These are phyloP conservation scores for Jordanella pulchra DNA, from an alignment of 2,797 vertebrate genomes.

Conservation along the genomic window DNA sequence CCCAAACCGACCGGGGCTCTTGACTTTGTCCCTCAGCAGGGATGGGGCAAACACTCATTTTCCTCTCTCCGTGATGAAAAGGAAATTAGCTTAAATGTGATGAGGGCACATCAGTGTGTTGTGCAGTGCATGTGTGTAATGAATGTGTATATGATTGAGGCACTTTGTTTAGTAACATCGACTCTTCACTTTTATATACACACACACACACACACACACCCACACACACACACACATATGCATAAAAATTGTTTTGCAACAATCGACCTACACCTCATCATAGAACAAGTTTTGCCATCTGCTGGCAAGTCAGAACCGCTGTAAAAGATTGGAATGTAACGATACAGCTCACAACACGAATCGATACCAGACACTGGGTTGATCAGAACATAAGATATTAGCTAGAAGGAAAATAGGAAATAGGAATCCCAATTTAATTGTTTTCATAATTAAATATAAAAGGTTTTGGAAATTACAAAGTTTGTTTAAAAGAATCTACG, in stretches of 20 bases:
- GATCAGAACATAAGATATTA: too few species aligned
- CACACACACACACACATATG: conserved; percentile 49
- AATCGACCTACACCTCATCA: conserved; percentile 45
- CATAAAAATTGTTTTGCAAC: conserved; percentile 51
- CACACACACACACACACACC: conserved; percentile 54
- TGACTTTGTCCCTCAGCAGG: conserved; percentile 84
- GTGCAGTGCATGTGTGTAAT: conserved; percentile 54
- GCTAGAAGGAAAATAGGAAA: too few species aligned
- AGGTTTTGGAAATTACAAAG: too few species aligned
- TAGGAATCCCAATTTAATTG: too few species aligned
- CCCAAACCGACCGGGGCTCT: conserved; percentile 79
- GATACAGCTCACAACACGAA: background rate
- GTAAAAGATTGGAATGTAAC: background rate
- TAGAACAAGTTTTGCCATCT: conserved; percentile 8
- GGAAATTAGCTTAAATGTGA: conserved; percentile 82
- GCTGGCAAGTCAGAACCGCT: conserved; percentile 9
- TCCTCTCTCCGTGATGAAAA: conserved; percentile 82
- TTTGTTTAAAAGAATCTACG: too few species aligned
- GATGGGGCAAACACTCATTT: conserved; percentile 83
- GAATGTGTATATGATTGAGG: conserved; percentile 42
- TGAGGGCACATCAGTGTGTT: conserved; percentile 75
- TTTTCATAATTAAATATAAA: too few species aligned
- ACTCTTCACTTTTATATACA: conserved; percentile 39
- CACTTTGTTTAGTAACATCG: conserved; percentile 40
- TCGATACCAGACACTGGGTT: background rate